Conservation (phyloP, 2,113 vertebrate genomes). For the Tychaedon coryphoeus region DNA sequence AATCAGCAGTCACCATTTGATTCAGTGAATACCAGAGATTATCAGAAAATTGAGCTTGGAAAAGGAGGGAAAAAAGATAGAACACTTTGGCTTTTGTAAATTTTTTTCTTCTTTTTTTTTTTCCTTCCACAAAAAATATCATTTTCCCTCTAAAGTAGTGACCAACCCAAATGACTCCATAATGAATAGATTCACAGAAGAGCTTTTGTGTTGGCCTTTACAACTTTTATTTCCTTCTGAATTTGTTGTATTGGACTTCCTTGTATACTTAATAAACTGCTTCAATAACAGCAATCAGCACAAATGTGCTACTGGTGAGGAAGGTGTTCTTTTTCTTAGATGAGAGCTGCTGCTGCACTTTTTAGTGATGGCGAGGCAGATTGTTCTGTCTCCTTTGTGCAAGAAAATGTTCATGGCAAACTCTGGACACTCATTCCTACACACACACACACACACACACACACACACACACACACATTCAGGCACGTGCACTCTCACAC, state of each 20-base stretch:
- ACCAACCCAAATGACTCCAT: constrained; percentile 33
- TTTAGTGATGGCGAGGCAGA: not conserved
- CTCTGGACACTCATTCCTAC: not conserved
- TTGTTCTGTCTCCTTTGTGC: not conserved
- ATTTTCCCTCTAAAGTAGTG: not conserved
- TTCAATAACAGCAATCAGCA: constrained; percentile 5
- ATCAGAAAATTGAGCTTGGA: constrained; percentile 27
- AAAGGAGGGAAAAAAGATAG: not conserved
- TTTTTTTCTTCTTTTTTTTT: not conserved
- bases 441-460: no score
- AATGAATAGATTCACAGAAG: constrained; percentile 36
- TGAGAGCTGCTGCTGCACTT: not conserved
- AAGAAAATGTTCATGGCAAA: not conserved
- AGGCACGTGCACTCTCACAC: not conserved
- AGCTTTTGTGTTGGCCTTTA: constrained; percentile 47
- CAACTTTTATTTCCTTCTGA: not conserved
- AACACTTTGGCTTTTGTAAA: not conserved
- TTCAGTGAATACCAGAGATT: constrained; percentile 48
- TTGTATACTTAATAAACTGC: constrained; percentile 39
- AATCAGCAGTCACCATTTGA: constrained; percentile 66
- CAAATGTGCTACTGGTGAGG: not conserved
- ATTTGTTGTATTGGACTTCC: not conserved
- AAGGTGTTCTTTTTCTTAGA: not conserved
- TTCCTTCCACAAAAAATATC: not conserved
- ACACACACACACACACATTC: not conserved